Evolutionary conservation across 2,888 invertebrate genomes (phyloP), one percentile per base, ranked within the genome.

Genomic region (Agrochola macilenta): DNA sequence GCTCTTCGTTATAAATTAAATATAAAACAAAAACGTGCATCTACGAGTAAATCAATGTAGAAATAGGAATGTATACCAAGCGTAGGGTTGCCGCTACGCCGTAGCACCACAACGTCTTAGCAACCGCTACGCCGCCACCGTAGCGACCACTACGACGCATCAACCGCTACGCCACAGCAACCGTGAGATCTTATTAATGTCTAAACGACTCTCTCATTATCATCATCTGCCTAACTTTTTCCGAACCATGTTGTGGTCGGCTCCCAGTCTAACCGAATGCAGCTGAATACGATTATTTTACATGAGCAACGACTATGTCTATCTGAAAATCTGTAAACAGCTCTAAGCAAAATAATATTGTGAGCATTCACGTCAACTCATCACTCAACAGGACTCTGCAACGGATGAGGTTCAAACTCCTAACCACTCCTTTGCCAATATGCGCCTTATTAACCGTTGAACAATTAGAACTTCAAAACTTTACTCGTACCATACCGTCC

Each of bases 381-480:
- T n/a, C 12, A 57, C 12, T n/a, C 12, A 57, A 46, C 46, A 23
- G 0, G 30, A 46, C 11, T 26, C 1, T 11, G 2, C 1, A 49
- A 39, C 1, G 12, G 17, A 65, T 17, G 7, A 26, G 1, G 23
- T 79, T 23, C 49, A 17, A 54, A 23, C 17, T 14, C 49, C 26
- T 39, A 75, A 63, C 30, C 26, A 23, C 11, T 60, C 12, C 23
- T 26, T 23, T 49, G 1, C 8, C 23, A 35, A 17, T 30, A 26
- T 12, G 0, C 20, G 14, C 20, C 5, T 49, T n/a, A 66, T 39
- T n/a, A 61, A 63, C 17, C 8, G n/a, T 49, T 30, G 35, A 49
- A 68, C 64, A 57, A 74, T 66, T 49, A 20, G 70, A 17, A 43
- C 46, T 57, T 74, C 49, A 30, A 57, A 81, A 75, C 66, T 79